phyloP scores from a whole-genome alignment of 2,888 invertebrate genomes.

The Heteromurus nitidus region DNA sequence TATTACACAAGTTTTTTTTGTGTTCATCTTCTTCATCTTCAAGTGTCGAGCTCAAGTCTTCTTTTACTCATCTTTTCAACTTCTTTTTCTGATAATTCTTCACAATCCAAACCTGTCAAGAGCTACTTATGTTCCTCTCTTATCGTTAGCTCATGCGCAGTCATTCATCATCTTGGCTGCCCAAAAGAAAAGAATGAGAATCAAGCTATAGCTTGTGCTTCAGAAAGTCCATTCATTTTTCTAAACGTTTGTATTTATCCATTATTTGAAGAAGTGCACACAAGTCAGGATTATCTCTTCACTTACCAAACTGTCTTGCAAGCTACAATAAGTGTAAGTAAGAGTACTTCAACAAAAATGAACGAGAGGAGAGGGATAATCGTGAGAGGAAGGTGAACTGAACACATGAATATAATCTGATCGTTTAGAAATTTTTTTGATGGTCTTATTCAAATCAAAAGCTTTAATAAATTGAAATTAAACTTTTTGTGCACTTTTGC shows the following conservation, averaged over 20 bases:
- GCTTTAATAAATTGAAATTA: no score
- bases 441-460: not conserved
- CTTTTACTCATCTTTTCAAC: conserved; percentile 57
- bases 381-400: conserved; percentile 49
- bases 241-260: no score
- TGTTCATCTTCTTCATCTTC: not conserved
- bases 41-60: conserved; percentile 7
- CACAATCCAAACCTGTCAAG: conserved; percentile 64
- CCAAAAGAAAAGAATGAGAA: conserved; percentile 15
- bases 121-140: conserved; percentile 60
- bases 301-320: not conserved
- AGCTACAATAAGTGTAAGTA: conserved; percentile 9
- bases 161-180: conserved; percentile 63
- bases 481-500: not conserved
- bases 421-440: not conserved
- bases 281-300: conserved; percentile 8
- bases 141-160: conserved; percentile 53
- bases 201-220: not conserved
- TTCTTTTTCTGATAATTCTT: conserved; percentile 61
- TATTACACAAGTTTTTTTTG: not conserved
- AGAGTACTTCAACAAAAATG: conserved; percentile 29
- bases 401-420: conserved; percentile 35
- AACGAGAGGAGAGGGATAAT: conserved; percentile 43
- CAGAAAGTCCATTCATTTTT: conserved; percentile 19
- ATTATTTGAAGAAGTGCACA: not conserved